Percentiles rank a stretch among this genome's conserved stretches.
phyloP scores from a whole-genome alignment of 2,888 invertebrate genomes.

The Agrochola lychnidis region DNA sequence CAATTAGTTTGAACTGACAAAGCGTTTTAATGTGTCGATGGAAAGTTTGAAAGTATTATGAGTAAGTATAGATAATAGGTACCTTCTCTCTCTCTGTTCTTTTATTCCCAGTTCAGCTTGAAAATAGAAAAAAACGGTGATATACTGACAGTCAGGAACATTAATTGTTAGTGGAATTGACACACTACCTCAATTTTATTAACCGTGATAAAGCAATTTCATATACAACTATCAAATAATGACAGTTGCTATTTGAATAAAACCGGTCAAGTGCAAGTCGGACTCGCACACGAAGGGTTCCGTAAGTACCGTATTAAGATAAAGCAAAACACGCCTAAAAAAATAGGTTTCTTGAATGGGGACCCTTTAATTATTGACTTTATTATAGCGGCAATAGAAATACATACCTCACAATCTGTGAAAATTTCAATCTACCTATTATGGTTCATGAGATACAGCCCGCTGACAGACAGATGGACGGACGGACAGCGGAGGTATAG shows the following conservation, averaged over 20 bases:
- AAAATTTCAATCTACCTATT: too few species aligned
- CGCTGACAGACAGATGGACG: too few species aligned
- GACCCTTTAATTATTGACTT: too few species aligned
- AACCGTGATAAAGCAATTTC: not conserved
- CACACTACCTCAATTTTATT: not conserved
- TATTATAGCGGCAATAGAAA: too few species aligned
- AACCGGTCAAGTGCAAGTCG: too few species aligned
- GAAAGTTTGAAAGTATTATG: constrained; percentile 1
- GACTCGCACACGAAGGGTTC: too few species aligned
- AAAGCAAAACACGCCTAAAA: too few species aligned
- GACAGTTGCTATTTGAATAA: not conserved
- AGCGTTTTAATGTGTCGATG: not conserved
- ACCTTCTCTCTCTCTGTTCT: constrained; percentile 26
- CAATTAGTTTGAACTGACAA: not conserved
- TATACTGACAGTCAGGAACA: not conserved
- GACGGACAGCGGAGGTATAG: too few species aligned
- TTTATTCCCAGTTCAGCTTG: constrained; percentile 44
- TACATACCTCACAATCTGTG: too few species aligned
- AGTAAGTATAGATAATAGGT: constrained; percentile 31
- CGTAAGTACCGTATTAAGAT: too few species aligned
- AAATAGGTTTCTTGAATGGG: too few species aligned
- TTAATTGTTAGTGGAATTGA: not conserved
- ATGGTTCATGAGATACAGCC: too few species aligned
- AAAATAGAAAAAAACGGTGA: constrained; percentile 13
- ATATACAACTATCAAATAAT: not conserved